phyloP scores from a whole-genome alignment of 1,140 invertebrate species.

The Planococcus citri region DNA sequence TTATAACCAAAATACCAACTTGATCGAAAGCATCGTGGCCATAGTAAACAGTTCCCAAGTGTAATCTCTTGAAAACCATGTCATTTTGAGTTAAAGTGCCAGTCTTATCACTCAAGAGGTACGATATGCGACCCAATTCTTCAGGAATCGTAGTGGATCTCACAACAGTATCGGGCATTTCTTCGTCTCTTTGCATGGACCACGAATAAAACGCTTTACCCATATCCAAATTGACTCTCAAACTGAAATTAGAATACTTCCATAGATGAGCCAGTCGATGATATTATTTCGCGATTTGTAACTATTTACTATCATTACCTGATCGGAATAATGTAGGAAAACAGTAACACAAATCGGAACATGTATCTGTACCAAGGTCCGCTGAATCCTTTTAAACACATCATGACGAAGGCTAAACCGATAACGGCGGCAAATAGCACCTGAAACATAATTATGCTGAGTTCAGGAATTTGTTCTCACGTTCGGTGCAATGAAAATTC shows the following conservation, averaged over 20 bases:
- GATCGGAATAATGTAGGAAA: slow-evolving; percentile 99
- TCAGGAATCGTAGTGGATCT: slow-evolving; percentile 98
- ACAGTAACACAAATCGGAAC: slow-evolving; percentile 91
- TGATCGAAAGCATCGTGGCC: slow-evolving; percentile 78
- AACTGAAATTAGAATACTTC: slow-evolving; percentile 42
- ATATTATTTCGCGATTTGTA: not conserved
- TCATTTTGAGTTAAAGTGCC: slow-evolving; percentile 98
- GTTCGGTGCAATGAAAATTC: too few species aligned
- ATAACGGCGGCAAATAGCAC: slow-evolving; percentile 87
- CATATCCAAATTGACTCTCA: slow-evolving; percentile 97
- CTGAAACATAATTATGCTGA: too few species aligned
- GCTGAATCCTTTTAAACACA: slow-evolving; percentile 85
- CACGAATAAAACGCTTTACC: slow-evolving; percentile 96
- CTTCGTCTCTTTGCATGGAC: slow-evolving; percentile 86
- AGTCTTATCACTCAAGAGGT: slow-evolving; percentile 94
- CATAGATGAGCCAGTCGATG: not conserved
- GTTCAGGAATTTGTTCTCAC: too few species aligned
- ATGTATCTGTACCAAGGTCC: slow-evolving; percentile 95
- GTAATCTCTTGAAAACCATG: slow-evolving; percentile 94
- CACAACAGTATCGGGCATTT: slow-evolving; percentile 89
- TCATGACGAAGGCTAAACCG: slow-evolving; percentile 84
- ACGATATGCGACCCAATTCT: slow-evolving; percentile 91
- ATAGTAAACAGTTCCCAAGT: slow-evolving; percentile 80
- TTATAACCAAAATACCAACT: too few species aligned
- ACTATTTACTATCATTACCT: slow-evolving; percentile 45